These are phyloP conservation scores for Pimephales promelas DNA, from an alignment of 2,113 vertebrate genomes.

Conservation along the genomic window DNA sequence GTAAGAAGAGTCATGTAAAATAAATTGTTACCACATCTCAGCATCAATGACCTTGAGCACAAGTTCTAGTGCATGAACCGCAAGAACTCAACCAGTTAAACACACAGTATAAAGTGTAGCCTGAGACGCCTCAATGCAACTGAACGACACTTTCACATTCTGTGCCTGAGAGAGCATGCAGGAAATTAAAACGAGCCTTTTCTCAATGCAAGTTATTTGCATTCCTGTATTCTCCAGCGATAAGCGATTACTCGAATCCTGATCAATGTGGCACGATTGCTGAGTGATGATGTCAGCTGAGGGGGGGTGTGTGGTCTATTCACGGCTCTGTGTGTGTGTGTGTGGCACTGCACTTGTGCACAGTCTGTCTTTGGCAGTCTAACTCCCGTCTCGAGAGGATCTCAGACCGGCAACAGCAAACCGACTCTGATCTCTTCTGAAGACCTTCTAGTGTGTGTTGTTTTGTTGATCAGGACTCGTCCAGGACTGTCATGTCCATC, in stretches of 20 bases:
- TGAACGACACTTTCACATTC: neutral
- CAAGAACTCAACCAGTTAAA: neutral
- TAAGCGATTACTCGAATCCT: constrained; percentile 70
- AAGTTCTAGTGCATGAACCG: too few species aligned
- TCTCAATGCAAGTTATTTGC: neutral
- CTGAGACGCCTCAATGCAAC: neutral
- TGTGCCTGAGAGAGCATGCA: neutral
- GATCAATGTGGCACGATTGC: constrained; percentile 78
- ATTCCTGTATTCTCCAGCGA: constrained; percentile 48
- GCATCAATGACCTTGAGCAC: neutral
- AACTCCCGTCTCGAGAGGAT: neutral
- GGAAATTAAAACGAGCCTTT: neutral
- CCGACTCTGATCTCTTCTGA: neutral
- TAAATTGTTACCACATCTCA: neutral
- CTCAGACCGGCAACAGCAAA: neutral
- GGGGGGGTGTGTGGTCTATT: constrained; percentile 74
- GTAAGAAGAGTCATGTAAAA: too few species aligned
- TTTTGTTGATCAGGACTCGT: neutral
- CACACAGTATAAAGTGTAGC: neutral
- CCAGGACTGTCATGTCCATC: constrained; percentile 64
- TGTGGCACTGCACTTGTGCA: constrained; percentile 63
- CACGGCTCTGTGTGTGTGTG: constrained; percentile 77
- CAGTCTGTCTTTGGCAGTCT: constrained; percentile 37
- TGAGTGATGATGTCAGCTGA: constrained; percentile 82
- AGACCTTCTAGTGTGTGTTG: neutral